Conservation (phyloP, 2,888 invertebrate genomes). For the Spicauda simplicius region DNA sequence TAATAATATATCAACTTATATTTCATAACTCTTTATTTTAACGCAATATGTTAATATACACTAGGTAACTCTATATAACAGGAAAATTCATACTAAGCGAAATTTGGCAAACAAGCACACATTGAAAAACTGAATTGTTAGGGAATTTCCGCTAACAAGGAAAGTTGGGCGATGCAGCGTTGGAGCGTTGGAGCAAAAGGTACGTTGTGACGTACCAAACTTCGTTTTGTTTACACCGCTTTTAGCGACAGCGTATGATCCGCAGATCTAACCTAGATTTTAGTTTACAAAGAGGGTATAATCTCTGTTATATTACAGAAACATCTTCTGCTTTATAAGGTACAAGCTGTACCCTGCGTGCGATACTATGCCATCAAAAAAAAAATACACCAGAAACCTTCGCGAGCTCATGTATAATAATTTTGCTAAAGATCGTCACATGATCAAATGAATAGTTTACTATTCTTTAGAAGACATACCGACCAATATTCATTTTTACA, state of each 20-base stretch:
- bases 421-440: too few species aligned
- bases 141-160: constrained; percentile 26
- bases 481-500: too few species aligned
- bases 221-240: constrained; percentile 19
- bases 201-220: constrained; percentile 11
- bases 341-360: too few species aligned
- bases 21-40: not conserved
- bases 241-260: not conserved
- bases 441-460: too few species aligned
- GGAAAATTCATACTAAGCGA: not conserved
- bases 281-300: not conserved
- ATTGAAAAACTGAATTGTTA: constrained; percentile 25
- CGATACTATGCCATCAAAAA: too few species aligned
- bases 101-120: constrained; percentile 7
- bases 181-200: constrained; percentile 3
- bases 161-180: constrained; percentile 21
- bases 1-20: too few species aligned
- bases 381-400: too few species aligned
- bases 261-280: not conserved
- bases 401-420: too few species aligned
- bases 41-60: not conserved
- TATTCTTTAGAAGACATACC: too few species aligned
- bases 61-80: not conserved
- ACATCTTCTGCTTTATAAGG: too few species aligned
- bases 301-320: too few species aligned